These are phyloP conservation scores for Acipenser oxyrinchus DNA, from an alignment of 2,797 vertebrate genomes.

Conservation along the genomic window DNA sequence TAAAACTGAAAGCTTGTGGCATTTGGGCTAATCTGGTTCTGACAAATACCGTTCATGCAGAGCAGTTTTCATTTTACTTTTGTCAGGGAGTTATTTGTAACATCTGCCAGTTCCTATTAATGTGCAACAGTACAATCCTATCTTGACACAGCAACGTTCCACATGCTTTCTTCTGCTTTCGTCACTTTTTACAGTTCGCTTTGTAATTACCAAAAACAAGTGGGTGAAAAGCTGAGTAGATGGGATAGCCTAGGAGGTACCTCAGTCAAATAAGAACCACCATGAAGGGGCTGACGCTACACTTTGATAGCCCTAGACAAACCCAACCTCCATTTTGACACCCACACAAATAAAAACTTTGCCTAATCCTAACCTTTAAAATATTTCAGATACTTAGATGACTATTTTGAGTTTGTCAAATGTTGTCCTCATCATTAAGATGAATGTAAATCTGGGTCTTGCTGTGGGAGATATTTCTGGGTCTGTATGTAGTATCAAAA, in stretches of 20 bases:
- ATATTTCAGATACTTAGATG: too few relatives aligned
- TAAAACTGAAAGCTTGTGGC: conserved; percentile 21
- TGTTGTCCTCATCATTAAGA: too few relatives aligned
- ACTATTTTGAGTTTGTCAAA: too few relatives aligned
- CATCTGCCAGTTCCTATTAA: conserved; percentile 55
- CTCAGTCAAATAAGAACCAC: background rate
- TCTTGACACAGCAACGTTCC: conserved; percentile 47
- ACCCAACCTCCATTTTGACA: too few relatives aligned
- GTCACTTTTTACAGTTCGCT: background rate
- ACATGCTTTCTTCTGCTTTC: conserved; percentile 17
- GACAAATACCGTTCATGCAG: conserved; percentile 37
- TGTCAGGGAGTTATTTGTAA: too few relatives aligned
- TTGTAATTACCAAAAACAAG: conserved; percentile 17
- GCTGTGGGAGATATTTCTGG: too few relatives aligned
- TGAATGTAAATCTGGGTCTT: too few relatives aligned
- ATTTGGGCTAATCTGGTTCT: conserved; percentile 35
- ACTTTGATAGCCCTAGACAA: too few relatives aligned
- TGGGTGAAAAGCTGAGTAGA: conserved; percentile 11
- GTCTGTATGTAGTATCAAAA: too few relatives aligned
- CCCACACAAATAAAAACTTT: too few relatives aligned
- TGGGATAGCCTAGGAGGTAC: background rate
- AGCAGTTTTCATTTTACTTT: conserved; percentile 32
- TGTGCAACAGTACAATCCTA: conserved; percentile 48
- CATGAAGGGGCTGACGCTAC: too few relatives aligned
- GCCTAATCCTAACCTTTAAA: too few relatives aligned